phyloP scores from a whole-genome alignment of 2,888 invertebrate genomes.

The Agonopterix alstromeriana region DNA sequence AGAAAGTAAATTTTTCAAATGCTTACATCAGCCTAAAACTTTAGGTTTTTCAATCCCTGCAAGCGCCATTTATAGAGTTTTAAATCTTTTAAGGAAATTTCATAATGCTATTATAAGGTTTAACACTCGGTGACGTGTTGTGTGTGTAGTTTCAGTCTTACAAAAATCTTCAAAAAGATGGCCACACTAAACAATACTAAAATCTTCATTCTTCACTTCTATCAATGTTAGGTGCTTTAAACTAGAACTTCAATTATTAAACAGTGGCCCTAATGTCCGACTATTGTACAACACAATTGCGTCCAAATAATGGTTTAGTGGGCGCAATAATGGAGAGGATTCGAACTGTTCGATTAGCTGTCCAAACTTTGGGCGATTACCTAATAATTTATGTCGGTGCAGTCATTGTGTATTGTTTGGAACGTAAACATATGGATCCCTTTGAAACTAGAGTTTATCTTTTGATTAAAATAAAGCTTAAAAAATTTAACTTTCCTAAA shows the following conservation, averaged over 20 bases:
- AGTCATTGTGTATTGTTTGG: background rate
- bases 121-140: too few relatives aligned
- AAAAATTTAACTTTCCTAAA: background rate
- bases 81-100: too few relatives aligned
- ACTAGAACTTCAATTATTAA: constrained; percentile 9
- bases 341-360: constrained; percentile 1
- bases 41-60: too few relatives aligned
- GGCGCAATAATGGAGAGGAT: constrained; percentile 1
- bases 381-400: background rate
- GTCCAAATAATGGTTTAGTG: constrained; percentile 3
- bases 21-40: too few relatives aligned
- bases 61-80: too few relatives aligned
- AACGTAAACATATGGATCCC: background rate
- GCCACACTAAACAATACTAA: constrained; percentile 1
- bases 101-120: too few relatives aligned
- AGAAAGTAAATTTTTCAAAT: too few relatives aligned
- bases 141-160: too few relatives aligned
- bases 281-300: constrained; percentile 6
- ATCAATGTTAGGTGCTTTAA: constrained; percentile 14
- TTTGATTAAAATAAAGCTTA: background rate
- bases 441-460: background rate
- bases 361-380: constrained; percentile 4
- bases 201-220: constrained; percentile 3
- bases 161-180: too few relatives aligned
- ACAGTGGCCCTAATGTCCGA: constrained; percentile 10